These are phyloP conservation scores for Drosophila affinis DNA, from an alignment of 2,888 invertebrate genomes.

Conservation along the genomic window DNA sequence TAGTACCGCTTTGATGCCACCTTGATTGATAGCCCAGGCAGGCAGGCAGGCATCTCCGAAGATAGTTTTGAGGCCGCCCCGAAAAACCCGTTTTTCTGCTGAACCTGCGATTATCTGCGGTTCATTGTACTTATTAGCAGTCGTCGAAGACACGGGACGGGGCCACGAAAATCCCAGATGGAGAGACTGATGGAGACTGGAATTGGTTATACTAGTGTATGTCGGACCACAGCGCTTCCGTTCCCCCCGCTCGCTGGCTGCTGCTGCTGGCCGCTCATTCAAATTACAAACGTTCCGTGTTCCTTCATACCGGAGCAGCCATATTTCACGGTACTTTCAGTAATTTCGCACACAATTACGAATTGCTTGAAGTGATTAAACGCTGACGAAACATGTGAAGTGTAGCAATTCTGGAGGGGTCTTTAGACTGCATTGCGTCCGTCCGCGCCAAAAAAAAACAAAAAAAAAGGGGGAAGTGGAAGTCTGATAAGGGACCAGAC, in stretches of 20 bases:
- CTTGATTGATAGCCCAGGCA: constrained; percentile 65
- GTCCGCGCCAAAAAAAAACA: not conserved
- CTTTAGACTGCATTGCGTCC: not conserved
- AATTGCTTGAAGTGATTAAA: not conserved
- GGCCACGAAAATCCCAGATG: constrained; percentile 31
- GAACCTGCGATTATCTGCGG: constrained; percentile 70
- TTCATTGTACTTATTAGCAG: constrained; percentile 73
- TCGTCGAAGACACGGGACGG: constrained; percentile 35
- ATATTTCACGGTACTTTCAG: constrained; percentile 41
- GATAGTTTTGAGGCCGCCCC: constrained; percentile 32
- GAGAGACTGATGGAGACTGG: constrained; percentile 22
- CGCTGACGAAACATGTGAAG: constrained; percentile 5
- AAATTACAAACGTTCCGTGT: constrained; percentile 22
- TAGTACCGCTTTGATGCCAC: constrained; percentile 45
- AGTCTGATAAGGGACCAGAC: constrained; percentile 8
- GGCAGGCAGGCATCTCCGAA: constrained; percentile 26
- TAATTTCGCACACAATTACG: constrained; percentile 44
- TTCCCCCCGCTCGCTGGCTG: constrained; percentile 6
- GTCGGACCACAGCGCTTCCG: constrained; percentile 22
- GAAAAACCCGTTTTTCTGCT: constrained; percentile 64
- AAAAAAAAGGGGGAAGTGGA: constrained; percentile 14
- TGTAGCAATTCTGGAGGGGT: not conserved
- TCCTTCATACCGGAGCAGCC: constrained; percentile 29
- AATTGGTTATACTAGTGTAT: not conserved
- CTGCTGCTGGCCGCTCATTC: constrained; percentile 26